A percentile compares a stretch with the other conserved stretches of the same genome.
These are phyloP conservation scores for Halichoeres trimaculatus DNA, from an alignment of 2,113 vertebrate species.

Conservation along the genomic window DNA sequence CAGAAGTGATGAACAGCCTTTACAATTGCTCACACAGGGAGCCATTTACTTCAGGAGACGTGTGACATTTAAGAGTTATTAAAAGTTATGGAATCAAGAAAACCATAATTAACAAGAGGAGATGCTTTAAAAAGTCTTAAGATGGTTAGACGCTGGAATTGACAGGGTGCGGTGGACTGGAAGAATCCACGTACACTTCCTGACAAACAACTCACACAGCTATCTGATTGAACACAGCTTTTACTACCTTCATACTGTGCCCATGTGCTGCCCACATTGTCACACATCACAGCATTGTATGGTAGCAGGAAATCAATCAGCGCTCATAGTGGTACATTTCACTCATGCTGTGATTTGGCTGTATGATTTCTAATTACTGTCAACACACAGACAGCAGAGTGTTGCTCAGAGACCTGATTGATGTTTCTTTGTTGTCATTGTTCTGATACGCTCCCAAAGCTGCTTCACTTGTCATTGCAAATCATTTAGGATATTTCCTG, in stretches of 20 bases:
- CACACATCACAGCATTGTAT: not conserved
- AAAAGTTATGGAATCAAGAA: not conserved
- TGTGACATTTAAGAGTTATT: not conserved
- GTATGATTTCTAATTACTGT: not conserved
- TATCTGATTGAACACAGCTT: not conserved
- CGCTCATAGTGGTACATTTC: not conserved
- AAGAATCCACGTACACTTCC: not conserved
- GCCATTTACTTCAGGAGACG: not conserved
- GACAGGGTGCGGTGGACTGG: slow-evolving; percentile 17
- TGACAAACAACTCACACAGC: slow-evolving; percentile 1
- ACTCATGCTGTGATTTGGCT: not conserved
- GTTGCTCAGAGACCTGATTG: not conserved
- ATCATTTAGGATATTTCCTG: not conserved
- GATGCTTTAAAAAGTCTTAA: not conserved
- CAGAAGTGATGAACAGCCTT: not conserved
- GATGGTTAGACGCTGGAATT: not conserved
- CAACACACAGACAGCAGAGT: not conserved
- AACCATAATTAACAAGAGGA: not conserved
- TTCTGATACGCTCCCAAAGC: not conserved
- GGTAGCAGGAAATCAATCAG: not conserved
- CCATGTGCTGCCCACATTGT: not conserved
- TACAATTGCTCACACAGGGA: slow-evolving; percentile 13
- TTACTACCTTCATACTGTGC: not conserved
- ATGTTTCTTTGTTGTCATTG: fast-evolving
- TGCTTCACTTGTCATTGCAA: not conserved